Conservation (phyloP, 2,113 vertebrate genomes). For the Paraplagusia blochii region DNA sequence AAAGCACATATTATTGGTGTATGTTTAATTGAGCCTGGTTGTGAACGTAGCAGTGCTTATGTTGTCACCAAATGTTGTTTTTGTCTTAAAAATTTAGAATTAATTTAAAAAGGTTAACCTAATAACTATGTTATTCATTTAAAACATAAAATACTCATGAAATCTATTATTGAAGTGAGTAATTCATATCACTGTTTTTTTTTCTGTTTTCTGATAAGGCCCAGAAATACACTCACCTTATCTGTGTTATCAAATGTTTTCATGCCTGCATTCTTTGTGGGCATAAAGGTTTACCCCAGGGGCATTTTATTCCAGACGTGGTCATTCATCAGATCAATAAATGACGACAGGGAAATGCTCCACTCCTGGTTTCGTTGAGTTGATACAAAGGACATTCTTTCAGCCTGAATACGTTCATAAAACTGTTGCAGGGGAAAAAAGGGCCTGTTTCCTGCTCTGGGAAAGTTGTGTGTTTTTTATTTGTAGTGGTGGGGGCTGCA, state of each 20-base stretch:
- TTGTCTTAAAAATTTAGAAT: too few species aligned
- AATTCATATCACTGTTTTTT: not conserved
- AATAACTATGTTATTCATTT: too few species aligned
- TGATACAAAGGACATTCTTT: conserved; percentile 50
- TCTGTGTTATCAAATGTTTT: conserved; percentile 38
- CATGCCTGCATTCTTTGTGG: conserved; percentile 16
- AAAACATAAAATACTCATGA: too few species aligned
- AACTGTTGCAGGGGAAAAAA: conserved; percentile 33
- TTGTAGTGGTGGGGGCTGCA: conserved; percentile 27
- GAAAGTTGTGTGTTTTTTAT: conserved; percentile 38
- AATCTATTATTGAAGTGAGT: not conserved
- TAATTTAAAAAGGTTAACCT: too few species aligned
- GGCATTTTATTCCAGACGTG: conserved; percentile 31
- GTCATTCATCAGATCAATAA: conserved; percentile 44
- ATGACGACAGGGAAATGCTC: conserved; percentile 34
- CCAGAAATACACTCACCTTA: conserved; percentile 37
- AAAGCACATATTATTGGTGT: not conserved
- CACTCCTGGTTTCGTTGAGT: conserved; percentile 38
- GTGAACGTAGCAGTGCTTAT: not conserved
- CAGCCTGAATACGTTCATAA: conserved; percentile 57
- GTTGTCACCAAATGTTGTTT: too few species aligned
- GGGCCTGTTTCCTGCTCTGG: conserved; percentile 38
- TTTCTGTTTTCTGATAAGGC: conserved; percentile 19
- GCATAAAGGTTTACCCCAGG: conserved; percentile 12
- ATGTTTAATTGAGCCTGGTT: conserved; percentile 3